These are phyloP conservation scores for Macropodus opercularis DNA, from an alignment of 2,797 vertebrate species.

Conservation along the genomic window DNA sequence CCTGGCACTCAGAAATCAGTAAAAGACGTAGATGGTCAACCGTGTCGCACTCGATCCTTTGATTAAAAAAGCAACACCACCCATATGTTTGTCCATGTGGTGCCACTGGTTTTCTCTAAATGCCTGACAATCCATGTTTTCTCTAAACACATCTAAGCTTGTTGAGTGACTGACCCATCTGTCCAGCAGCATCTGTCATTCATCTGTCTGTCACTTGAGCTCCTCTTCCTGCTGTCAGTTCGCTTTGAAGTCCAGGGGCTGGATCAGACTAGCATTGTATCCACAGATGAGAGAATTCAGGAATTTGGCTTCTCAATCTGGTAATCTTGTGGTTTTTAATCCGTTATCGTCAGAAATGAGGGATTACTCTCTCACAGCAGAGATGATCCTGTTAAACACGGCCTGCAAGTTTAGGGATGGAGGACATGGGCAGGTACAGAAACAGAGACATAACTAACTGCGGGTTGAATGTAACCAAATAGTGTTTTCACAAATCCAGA, in stretches of 20 bases:
- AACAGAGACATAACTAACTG: not conserved
- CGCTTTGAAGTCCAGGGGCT: conserved; percentile 13
- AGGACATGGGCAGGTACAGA: conserved; percentile 7
- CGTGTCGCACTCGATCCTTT: conserved; percentile 12
- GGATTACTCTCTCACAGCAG: conserved; percentile 57
- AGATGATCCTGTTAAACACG: conserved; percentile 67
- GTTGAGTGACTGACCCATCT: conserved; percentile 30
- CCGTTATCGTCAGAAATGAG: conserved; percentile 52
- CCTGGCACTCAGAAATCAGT: not conserved
- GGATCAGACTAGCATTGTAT: not conserved
- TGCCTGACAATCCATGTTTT: conserved; percentile 10
- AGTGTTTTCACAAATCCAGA: not conserved
- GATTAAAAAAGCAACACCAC: conserved; percentile 21
- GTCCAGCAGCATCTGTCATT: conserved; percentile 49
- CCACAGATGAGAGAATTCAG: conserved; percentile 24
- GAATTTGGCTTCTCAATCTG: conserved; percentile 42
- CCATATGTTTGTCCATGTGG: conserved; percentile 41
- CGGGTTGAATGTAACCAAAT: not conserved
- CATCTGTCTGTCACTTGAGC: conserved; percentile 46
- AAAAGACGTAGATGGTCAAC: not conserved
- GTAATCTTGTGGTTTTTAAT: conserved; percentile 60
- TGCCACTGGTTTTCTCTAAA: conserved; percentile 17
- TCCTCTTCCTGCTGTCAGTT: conserved; percentile 6
- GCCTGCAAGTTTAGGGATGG: not conserved
- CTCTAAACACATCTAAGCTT: conserved; percentile 31